Conservation (phyloP, 2,888 invertebrate genomes). For the Polydrusus cervinus region DNA sequence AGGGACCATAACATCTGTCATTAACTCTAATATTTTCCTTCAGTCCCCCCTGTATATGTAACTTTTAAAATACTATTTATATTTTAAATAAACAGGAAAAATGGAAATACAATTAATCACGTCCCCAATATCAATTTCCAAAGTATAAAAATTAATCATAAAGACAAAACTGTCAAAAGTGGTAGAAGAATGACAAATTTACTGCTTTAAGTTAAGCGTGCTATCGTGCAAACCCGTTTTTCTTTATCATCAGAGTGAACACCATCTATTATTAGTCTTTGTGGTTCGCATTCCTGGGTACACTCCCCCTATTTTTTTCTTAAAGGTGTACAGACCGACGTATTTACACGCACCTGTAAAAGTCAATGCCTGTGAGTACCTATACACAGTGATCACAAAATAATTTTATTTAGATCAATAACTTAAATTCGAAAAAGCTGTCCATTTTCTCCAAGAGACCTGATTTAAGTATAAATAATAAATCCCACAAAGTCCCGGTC, state of each 20-base stretch:
- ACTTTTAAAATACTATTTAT: background rate
- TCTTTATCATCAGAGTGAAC: slow-evolving; percentile 43
- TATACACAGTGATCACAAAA: background rate
- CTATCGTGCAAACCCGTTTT: slow-evolving; percentile 49
- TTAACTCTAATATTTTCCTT: too few relatives aligned
- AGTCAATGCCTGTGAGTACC: slow-evolving; percentile 18
- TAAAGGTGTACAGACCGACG: slow-evolving; percentile 23
- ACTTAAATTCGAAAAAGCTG: too few relatives aligned
- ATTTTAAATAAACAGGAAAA: background rate
- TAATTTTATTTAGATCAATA: background rate
- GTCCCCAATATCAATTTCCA: slow-evolving; percentile 25
- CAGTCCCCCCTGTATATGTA: background rate
- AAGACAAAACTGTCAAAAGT: slow-evolving; percentile 40
- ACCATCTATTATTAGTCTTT: slow-evolving; percentile 46
- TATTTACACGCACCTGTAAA: slow-evolving; percentile 19
- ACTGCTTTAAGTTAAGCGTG: slow-evolving; percentile 32
- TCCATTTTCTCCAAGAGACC: too few relatives aligned
- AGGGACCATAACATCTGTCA: too few relatives aligned
- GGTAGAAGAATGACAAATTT: slow-evolving; percentile 50
- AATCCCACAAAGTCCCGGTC: too few relatives aligned
- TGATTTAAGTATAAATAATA: too few relatives aligned
- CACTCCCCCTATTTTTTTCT: slow-evolving; percentile 41
- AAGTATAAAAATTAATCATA: slow-evolving; percentile 46
- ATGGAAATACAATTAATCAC: slow-evolving; percentile 12
- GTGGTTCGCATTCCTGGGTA: slow-evolving; percentile 28